A percentile compares a stretch with the other conserved stretches of the same genome.
Conservation (phyloP, 1,140 invertebrate species). For the Megalonaias nervosa region DNA sequence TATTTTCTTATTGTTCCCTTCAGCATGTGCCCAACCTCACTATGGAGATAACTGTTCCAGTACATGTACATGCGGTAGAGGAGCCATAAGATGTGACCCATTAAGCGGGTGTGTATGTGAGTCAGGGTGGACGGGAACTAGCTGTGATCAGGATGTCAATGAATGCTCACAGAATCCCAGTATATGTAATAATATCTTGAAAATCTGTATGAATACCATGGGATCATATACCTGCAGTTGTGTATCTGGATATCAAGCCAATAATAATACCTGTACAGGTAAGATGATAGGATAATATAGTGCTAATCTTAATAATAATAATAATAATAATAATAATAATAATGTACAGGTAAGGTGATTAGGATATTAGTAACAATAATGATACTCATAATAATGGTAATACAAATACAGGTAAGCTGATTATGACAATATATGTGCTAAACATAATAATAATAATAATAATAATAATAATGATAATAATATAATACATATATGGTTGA, state of each 20-base stretch:
- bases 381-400: too few species aligned
- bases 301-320: too few species aligned
- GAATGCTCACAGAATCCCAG: constrained; percentile 35
- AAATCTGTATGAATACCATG: constrained; percentile 33
- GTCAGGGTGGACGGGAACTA: constrained; percentile 44
- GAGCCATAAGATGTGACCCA: constrained; percentile 37
- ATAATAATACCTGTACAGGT: constrained; percentile 25
- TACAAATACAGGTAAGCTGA: too few species aligned
- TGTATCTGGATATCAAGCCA: constrained; percentile 27
- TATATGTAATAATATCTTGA: constrained; percentile 11
- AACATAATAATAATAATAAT: too few species aligned
- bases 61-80: constrained; percentile 39
- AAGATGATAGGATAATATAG: neutral
- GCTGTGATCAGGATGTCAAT: constrained; percentile 48
- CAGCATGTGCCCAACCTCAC: constrained; percentile 37
- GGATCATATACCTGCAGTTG: constrained; percentile 43
- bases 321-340: too few species aligned
- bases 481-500: too few species aligned
- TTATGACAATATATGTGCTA: too few species aligned
- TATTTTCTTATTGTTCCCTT: constrained; percentile 2
- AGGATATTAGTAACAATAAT: too few species aligned
- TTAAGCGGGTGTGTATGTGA: constrained; percentile 49
- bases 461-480: too few species aligned
- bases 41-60: constrained; percentile 46
- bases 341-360: too few species aligned